Percentiles rank a stretch among this genome's conserved stretches.
These are phyloP conservation scores for Onchidella celtica DNA, from an alignment of 2,888 invertebrate species.

Conservation along the genomic window DNA sequence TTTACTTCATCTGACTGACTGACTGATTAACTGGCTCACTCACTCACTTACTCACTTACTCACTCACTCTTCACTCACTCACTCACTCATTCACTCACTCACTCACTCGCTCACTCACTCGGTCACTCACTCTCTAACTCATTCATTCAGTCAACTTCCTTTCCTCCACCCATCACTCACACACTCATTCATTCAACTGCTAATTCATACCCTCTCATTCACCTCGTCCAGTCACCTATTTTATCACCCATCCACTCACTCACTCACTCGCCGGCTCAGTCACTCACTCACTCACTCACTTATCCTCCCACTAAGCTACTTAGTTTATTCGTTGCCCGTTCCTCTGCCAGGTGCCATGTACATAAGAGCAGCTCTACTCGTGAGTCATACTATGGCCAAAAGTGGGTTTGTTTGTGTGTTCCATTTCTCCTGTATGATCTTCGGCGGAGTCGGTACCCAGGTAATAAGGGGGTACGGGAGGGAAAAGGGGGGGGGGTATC, in stretches of 20 bases:
- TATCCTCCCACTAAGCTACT: background rate
- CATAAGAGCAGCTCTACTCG: background rate
- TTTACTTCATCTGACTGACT: too few relatives aligned
- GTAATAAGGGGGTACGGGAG: too few relatives aligned
- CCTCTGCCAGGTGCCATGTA: slow-evolving; percentile 16
- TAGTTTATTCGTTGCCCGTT: too few relatives aligned
- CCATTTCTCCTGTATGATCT: background rate
- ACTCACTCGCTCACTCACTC: background rate
- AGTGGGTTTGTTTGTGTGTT: background rate
- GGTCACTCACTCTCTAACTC: background rate
- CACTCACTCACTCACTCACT: background rate
- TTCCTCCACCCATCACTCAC: background rate
- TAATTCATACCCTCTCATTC: background rate
- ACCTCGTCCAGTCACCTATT: background rate
- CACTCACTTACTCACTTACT: background rate
- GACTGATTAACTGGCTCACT: too few relatives aligned
- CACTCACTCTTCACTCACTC: background rate
- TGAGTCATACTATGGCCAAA: background rate
- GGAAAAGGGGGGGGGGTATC: too few relatives aligned
- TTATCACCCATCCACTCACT: background rate
- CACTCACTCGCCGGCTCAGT: background rate
- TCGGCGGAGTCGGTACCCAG: slow-evolving; percentile 8
- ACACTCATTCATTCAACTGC: background rate
- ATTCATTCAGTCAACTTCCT: background rate
- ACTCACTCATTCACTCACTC: background rate